Percentiles rank a stretch among this genome's conserved stretches.
phyloP scores from a whole-genome alignment of 2,797 vertebrate genomes.

The Heliangelus exortis region DNA sequence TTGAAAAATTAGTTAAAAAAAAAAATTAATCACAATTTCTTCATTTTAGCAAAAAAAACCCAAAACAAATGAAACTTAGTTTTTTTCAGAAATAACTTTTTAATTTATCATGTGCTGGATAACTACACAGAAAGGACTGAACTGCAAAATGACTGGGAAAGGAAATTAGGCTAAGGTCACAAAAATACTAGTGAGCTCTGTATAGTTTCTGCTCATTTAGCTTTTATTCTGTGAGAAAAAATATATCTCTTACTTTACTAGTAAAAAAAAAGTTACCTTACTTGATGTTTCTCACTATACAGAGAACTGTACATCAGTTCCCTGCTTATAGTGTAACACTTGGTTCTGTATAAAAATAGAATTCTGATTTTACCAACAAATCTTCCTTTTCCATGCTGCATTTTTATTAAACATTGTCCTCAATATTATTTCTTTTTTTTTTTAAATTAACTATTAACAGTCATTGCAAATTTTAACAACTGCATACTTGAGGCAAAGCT shows the following conservation, averaged over 20 bases:
- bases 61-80: not conserved
- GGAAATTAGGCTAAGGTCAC: not conserved
- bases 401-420: not conserved
- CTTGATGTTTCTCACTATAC: not conserved
- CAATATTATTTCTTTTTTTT: not conserved
- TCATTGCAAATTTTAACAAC: not conserved
- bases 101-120: not conserved
- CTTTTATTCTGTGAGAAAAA: not conserved
- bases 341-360: not conserved
- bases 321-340: not conserved
- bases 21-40: not conserved
- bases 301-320: not conserved
- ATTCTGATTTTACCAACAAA: not conserved
- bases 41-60: not conserved
- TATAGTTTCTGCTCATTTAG: not conserved
- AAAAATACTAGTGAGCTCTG: not conserved
- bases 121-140: not conserved
- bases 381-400: not conserved
- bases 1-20: slow-evolving; percentile 48
- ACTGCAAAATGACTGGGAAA: not conserved
- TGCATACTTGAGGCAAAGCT: not conserved
- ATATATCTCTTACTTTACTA: not conserved
- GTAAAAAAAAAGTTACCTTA: not conserved
- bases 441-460: not conserved
- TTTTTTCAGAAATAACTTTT: not conserved